Evolutionary conservation across 2,113 vertebrate genomes (phyloP), one percentile per base, ranked within the genome.

Genomic region (Gadus macrocephalus): DNA sequence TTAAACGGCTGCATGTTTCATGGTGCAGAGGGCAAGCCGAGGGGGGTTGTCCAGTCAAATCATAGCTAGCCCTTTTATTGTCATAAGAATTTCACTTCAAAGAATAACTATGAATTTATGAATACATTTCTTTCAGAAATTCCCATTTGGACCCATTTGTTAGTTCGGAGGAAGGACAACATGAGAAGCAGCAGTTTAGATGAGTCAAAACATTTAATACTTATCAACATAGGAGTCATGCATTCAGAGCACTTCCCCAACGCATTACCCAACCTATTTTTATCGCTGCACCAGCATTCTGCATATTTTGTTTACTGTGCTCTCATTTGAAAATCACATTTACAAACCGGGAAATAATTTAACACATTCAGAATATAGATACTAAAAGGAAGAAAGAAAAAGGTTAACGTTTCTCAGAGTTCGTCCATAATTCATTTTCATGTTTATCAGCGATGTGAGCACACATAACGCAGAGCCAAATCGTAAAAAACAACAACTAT

Each of bases 121-220:
- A 25, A 35, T 7, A 35, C 6, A 35, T 35, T 6, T 35, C 42
- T 49, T 7, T 49, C 42, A 49, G 42, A 58, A 58, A 19, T 6
- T 17, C 15, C 55, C 55, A 2, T 55, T 14, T 12, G 53, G 16
- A 55, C 12, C 61, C 15, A 25, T 62, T 27, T 62, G 4, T 65
- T 75, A 74, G 42, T 14, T 64, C 2, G 61, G 55, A 80, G 69
- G 17, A 79, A 86, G 20, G 69, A 87, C 68, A 67, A 66, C 22
- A 64, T 42, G 72, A 78, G 68, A n/a, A 27, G 58, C 1, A 49
- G 3, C 4, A 4, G 35, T 70, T 83, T 58, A 68, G 69, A 81
- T 28, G 78, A 83, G 78, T 78, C 83, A 78, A 74, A 87, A 89
- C 88, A 87, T 90, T 90, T 89, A 89, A 78, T 90, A 85, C 72